Percentiles rank a stretch among this genome's conserved stretches.
These are phyloP conservation scores for Platyscapa corneri DNA, from an alignment of 1,140 invertebrate species.

Conservation along the genomic window DNA sequence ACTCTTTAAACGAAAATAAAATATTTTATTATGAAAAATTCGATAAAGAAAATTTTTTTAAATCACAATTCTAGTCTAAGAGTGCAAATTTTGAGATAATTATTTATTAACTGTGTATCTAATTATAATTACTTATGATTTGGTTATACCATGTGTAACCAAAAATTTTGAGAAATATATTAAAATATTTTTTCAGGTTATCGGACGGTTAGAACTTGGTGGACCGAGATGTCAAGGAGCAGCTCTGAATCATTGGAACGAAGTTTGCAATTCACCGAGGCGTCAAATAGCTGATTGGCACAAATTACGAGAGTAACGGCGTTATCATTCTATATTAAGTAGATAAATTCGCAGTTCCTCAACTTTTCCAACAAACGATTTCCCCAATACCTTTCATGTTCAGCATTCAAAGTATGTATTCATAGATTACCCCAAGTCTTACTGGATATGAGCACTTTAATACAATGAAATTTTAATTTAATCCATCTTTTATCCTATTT, in stretches of 20 bases:
- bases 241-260: slow-evolving; percentile 95
- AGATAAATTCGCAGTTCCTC: slow-evolving; percentile 33
- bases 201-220: slow-evolving; percentile 94
- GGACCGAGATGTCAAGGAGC: slow-evolving; percentile 84
- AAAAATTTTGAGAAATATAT: background rate
- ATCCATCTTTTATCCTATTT: background rate
- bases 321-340: background rate
- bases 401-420: slow-evolving; percentile 2
- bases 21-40: too few relatives aligned
- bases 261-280: slow-evolving; percentile 95
- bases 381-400: slow-evolving; percentile 41
- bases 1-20: too few relatives aligned
- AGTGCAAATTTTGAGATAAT: too few relatives aligned
- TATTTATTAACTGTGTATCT: too few relatives aligned
- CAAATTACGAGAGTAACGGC: slow-evolving; percentile 89
- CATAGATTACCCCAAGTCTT: background rate
- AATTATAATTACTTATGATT: too few relatives aligned
- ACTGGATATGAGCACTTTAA: slow-evolving; percentile 22
- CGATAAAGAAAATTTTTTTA: too few relatives aligned
- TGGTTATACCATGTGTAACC: too few relatives aligned
- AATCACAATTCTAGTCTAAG: too few relatives aligned
- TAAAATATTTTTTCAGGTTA: slow-evolving; percentile 79
- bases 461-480: background rate
- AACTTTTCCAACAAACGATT: slow-evolving; percentile 17
- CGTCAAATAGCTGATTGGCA: slow-evolving; percentile 99